Evolutionary conservation across 2,113 vertebrate species (phyloP).

Genomic region (Chitala chitala): DNA sequence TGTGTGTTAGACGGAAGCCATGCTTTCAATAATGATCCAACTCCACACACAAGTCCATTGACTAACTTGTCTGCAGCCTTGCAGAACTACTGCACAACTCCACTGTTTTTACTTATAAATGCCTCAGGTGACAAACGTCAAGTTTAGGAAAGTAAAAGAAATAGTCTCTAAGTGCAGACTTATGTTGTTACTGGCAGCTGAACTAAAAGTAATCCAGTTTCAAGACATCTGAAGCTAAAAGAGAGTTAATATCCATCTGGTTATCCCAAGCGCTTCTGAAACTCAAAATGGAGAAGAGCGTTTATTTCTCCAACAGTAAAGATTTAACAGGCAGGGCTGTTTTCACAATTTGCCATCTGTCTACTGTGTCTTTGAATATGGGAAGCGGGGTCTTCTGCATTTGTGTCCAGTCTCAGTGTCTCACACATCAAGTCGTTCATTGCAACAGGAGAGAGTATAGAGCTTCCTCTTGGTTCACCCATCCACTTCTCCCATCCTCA

Average conservation of each 20-base stretch:
- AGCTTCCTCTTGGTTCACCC: not conserved
- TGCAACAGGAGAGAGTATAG: not conserved
- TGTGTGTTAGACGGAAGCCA: no score
- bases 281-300: conserved; percentile 13
- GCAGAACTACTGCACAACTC: no score
- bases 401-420: not conserved
- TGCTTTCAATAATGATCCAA: no score
- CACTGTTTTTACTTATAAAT: no score
- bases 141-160: no score
- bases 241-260: not conserved
- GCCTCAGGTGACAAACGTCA: no score
- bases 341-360: not conserved
- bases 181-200: not conserved
- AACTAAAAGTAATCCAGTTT: not conserved
- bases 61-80: no score
- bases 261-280: not conserved
- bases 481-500: not conserved
- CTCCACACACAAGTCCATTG: no score
- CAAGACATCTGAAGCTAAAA: not conserved
- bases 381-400: not conserved
- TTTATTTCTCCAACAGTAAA: conserved; percentile 12
- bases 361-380: no score
- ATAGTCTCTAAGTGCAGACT: not conserved
- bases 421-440: not conserved
- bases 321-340: not conserved